These are phyloP conservation scores for Cherax destructor DNA, from an alignment of 1,140 invertebrate genomes.

Conservation along the genomic window DNA sequence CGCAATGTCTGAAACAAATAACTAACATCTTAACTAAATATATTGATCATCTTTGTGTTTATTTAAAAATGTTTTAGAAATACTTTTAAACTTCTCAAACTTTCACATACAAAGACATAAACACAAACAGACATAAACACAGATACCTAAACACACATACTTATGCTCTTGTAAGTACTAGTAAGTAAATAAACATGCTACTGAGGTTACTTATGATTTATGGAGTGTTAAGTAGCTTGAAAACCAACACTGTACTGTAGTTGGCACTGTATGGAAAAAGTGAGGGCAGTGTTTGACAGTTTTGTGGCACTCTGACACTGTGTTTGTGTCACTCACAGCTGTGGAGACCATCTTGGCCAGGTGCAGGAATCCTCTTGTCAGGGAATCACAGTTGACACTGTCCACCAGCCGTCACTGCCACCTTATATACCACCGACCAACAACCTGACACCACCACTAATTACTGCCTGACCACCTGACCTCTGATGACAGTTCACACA, in stretches of 20 bases:
- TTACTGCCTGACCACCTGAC: too few species aligned
- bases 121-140: neutral
- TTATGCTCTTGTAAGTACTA: too few species aligned
- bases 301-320: too few species aligned
- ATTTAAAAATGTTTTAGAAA: neutral
- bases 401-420: neutral
- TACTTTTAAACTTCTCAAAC: neutral
- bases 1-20: neutral
- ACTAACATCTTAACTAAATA: neutral
- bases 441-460: too few species aligned
- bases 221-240: too few species aligned
- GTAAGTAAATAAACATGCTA: too few species aligned
- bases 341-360: neutral
- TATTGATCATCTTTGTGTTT: too few species aligned
- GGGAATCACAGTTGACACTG: neutral
- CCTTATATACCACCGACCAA: neutral
- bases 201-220: too few species aligned
- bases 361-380: neutral
- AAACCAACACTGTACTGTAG: too few species aligned
- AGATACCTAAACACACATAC: neutral
- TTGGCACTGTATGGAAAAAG: too few species aligned
- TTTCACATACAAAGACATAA: neutral
- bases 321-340: neutral
- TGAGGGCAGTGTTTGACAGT: too few species aligned
- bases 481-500: too few species aligned